phyloP scores from a whole-genome alignment of 2,888 invertebrate genomes.

The Acanthosoma haemorrhoidale region DNA sequence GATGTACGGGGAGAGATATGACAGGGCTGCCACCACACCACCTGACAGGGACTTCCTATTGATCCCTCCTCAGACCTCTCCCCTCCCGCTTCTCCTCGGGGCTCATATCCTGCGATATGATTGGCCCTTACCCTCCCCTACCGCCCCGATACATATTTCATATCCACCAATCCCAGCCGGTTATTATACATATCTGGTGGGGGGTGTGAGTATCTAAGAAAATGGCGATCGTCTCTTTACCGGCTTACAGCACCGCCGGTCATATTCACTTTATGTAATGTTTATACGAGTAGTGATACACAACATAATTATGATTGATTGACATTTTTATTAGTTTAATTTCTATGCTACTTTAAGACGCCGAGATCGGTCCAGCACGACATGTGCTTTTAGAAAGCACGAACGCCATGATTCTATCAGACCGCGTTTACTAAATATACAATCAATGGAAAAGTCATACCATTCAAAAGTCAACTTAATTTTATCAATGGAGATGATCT shows the following conservation, averaged over 20 bases:
- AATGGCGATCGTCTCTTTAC: slow-evolving; percentile 11
- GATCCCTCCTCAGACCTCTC: slow-evolving; percentile 16
- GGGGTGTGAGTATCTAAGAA: background rate
- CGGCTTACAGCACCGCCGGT: background rate
- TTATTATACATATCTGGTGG: slow-evolving; percentile 28
- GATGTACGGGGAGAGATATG: slow-evolving; percentile 14
- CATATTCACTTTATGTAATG: background rate
- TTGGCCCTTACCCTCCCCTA: slow-evolving; percentile 14
- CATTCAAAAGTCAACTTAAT: no score
- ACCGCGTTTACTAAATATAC: no score
- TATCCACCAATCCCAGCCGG: slow-evolving; percentile 18
- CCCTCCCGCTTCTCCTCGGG: slow-evolving; percentile 6
- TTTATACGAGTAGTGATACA: background rate
- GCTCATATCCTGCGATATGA: slow-evolving; percentile 27
- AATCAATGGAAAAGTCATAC: no score
- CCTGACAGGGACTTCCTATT: slow-evolving; percentile 25
- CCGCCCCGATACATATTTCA: slow-evolving; percentile 27
- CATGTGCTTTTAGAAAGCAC: no score
- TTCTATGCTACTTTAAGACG: background rate
- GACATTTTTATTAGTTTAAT: background rate
- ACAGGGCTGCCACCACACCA: slow-evolving; percentile 14
- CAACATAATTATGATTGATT: background rate
- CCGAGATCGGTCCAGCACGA: no score
- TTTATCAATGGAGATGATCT: no score
- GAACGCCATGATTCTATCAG: no score